Percentiles rank a stretch among this genome's conserved stretches.
Evolutionary conservation across 92 coral and sea anemone genomes (phyloP).

Genomic region (Epizoanthus fatuus): DNA sequence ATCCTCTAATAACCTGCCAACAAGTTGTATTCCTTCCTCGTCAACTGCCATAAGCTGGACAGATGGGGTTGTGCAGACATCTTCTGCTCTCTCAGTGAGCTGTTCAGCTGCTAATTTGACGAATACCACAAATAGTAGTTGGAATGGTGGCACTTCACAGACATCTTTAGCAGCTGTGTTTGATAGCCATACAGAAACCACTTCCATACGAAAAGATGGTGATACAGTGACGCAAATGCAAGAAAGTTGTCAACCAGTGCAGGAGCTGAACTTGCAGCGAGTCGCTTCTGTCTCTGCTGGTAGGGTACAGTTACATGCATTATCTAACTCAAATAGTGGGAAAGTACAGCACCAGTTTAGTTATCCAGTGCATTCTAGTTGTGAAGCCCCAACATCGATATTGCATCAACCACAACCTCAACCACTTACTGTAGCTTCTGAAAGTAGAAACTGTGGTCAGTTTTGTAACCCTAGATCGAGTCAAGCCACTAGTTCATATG

Average conservation of each 20-base stretch:
- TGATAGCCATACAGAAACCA: background rate
- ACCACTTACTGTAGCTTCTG: background rate
- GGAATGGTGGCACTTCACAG: background rate
- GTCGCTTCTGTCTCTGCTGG: slow-evolving; percentile 6
- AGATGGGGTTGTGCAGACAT: background rate
- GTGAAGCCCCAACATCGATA: slow-evolving; percentile 7
- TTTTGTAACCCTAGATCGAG: background rate
- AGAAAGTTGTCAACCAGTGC: background rate
- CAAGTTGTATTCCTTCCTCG: background rate
- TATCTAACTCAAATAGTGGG: background rate
- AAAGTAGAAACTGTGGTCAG: background rate
- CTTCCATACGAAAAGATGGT: background rate
- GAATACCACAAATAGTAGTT: background rate
- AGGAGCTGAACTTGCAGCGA: background rate
- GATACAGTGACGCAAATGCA: background rate
- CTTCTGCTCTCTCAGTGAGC: background rate
- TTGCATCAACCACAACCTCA: background rate
- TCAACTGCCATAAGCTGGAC: background rate
- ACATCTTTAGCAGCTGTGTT: background rate
- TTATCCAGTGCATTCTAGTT: background rate
- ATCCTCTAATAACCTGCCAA: background rate
- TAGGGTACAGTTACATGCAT: background rate
- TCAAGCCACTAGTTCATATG: slow-evolving; percentile 6
- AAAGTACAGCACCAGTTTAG: background rate
- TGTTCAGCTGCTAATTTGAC: background rate